Base-by-base conservation (phyloP, 2,888 invertebrate species). In the Frankliniella intonsa region DNA sequence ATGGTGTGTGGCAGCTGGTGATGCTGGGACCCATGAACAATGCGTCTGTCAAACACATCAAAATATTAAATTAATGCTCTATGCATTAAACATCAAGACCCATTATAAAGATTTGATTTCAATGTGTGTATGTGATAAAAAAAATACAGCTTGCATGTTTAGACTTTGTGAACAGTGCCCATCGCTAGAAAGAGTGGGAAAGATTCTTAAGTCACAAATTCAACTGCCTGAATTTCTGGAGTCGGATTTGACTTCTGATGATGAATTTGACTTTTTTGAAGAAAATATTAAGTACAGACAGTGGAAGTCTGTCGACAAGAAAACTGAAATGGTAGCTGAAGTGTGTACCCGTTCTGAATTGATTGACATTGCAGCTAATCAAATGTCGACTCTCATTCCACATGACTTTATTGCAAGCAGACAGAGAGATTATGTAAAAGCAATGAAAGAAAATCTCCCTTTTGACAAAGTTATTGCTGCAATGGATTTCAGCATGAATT, bases 401-500 rank as follows among this genome's bases (percentile, higher is more conserved):
- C 69, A 69, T 69, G 69, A 69, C 22, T 69, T 69, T 22, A 22
- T 69, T 22, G n/a, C 69, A 11, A 8, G 69, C 69, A 69, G 69
- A 7, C 69, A 69, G 11, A 5, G 69, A 9, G 69, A 69, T 10
- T 69, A 22, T 22, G 9, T 69, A 5, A 7, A 22, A 22, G 22
- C 5, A 22, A 22, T 69, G 69, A 69, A 69, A 69, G 69, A 22
- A 22, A 69, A 22, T 22, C 1, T 69, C 22, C 69, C 69, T 19
- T 8, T 7, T 22, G 22, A 69, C 69, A 69, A n/a, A 22, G 69
- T 22, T 22, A 69, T 69, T 5, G 3, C 22, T 19, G 69, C 69
- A 9, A 69, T 69, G 69, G 69, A 69, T 69, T 69, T 69, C 22
- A 65, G 65, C 65, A 65, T 65, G 65, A 65, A 65, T n/a, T 65